Base-by-base conservation (phyloP, 2,888 invertebrate genomes). In the Saturnia japonica region DNA sequence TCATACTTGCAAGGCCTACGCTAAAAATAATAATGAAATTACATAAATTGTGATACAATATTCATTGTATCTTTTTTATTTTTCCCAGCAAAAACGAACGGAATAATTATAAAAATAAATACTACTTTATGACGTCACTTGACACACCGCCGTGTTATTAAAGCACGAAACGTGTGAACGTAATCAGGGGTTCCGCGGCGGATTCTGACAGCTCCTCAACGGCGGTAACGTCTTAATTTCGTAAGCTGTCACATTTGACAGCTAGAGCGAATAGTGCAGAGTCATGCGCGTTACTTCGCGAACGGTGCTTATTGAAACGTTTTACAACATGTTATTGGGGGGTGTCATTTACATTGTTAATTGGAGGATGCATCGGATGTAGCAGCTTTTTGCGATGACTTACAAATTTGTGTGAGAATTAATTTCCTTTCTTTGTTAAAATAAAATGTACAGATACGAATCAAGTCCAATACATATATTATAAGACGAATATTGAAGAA, bases 241-340 rank as follows among this genome's bases (percentile, higher is more conserved):
- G 76, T 72, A 76, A 73, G 78, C 87, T 88, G 88, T 91, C 90
- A 90, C 79, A 84, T 84, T 76, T 89, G 87, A 87, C 86, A 85
- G 79, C 85, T 85, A 85, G 74, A 60, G 28, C 57, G 57, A 82
- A 81, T 72, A 81, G 77, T 78, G 86, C 82, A 78, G 73, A 83
- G 89, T 90, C 89, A 91, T 89, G 86, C 84, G 87, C 87, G 76
- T 85, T 82, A 84, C 83, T 81, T 83, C 79, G 87, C 88, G 80
- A 81, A 60, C 57, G 28, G 57, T 70, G 74, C 81, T 88, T 85
- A 86, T 91, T 90, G 82, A 75, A 71, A 68, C 73, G 74, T 77
- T 76, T 86, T 91, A 91, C 90, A 88, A 80, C 84, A 79, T 87
- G 82, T 90, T 86, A 92, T 92, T 92, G 89, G 77, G 77, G 82